phyloP scores from a whole-genome alignment of 1,140 invertebrate species.

The Aphis craccivora region DNA sequence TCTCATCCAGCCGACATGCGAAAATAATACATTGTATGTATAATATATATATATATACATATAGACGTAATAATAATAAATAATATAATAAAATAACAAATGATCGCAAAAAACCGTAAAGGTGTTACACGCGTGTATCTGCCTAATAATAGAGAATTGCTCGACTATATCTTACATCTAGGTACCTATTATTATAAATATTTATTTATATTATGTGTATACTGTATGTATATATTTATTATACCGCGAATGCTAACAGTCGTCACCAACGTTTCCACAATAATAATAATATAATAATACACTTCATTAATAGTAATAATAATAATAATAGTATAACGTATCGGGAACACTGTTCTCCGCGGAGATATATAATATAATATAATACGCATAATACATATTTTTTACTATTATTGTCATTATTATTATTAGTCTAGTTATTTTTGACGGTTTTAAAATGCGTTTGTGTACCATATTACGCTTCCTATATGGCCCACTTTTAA shows the following conservation, averaged over 20 bases:
- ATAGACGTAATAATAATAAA: slow-evolving; percentile 1
- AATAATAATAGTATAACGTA: not conserved
- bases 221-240: not conserved
- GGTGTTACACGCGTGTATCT: not conserved
- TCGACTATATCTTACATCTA: not conserved
- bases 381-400: not conserved
- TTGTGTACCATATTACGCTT: not conserved
- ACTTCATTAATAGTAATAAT: not conserved
- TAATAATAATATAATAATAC: slow-evolving; percentile 16
- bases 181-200: not conserved
- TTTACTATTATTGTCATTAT: slow-evolving; percentile 12
- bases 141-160: not conserved
- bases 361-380: not conserved
- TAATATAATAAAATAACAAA: slow-evolving; percentile 20
- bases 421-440: slow-evolving; percentile 8
- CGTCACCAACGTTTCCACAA: not conserved
- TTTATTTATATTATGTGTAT: not conserved
- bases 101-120: not conserved
- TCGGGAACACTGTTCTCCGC: not conserved
- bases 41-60: not conserved
- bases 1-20: not conserved
- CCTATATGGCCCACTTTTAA: not conserved
- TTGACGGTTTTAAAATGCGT: slow-evolving; percentile 6
- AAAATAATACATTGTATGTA: not conserved
- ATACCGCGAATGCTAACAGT: not conserved